Conservation (phyloP, 2,797 vertebrate species). For the Smutsia gigantea region DNA sequence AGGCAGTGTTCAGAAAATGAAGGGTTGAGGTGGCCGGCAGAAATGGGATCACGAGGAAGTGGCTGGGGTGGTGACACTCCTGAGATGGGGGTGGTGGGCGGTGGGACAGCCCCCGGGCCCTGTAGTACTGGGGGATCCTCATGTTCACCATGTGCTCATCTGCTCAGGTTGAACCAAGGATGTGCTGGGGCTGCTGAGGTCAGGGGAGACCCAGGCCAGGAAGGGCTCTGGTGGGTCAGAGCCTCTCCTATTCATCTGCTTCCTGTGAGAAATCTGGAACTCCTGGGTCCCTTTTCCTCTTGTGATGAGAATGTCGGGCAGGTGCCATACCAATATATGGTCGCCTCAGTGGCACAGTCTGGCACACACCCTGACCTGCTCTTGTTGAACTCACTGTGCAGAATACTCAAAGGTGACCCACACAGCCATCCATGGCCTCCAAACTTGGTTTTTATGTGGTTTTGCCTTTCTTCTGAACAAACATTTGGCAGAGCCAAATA, state of each 20-base stretch:
- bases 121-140: not conserved
- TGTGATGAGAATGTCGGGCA: not conserved
- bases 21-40: not conserved
- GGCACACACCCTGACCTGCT: not conserved
- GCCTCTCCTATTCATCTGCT: not conserved
- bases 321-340: not conserved
- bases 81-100: no score
- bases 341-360: not conserved
- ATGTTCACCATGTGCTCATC: rapidly evolving
- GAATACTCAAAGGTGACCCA: not conserved
- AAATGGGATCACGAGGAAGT: not conserved
- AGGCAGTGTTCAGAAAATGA: not conserved
- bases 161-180: not conserved
- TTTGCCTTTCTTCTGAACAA: not conserved
- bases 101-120: not conserved
- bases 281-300: not conserved
- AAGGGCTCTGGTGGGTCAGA: not conserved
- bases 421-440: not conserved
- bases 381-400: not conserved
- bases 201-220: not conserved
- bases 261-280: not conserved
- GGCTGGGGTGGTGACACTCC: not conserved
- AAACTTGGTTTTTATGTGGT: not conserved
- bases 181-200: not conserved
- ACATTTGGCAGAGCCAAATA: not conserved